phyloP scores from a whole-genome alignment of 1,140 invertebrate genomes.

The Cydia splendana region DNA sequence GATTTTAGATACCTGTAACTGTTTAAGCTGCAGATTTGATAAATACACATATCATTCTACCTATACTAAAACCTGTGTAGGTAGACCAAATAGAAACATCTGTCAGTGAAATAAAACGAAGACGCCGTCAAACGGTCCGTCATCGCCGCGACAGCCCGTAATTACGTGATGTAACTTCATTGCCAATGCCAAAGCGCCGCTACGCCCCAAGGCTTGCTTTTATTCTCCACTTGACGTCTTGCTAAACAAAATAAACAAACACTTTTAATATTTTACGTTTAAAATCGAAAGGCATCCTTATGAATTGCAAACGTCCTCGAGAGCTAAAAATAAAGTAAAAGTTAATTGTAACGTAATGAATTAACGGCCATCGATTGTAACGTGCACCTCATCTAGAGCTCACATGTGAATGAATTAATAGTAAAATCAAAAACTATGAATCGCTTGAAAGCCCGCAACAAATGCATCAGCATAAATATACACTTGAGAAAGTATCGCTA shows the following conservation, averaged over 20 bases:
- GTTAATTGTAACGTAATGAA: conserved; percentile 12
- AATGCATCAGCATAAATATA: conserved; percentile 25
- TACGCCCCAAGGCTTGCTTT: conserved; percentile 12
- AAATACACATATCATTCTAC: too few species aligned
- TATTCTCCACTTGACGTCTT: conserved; percentile 2
- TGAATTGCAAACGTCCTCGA: conserved; percentile 1
- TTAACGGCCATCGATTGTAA: neutral
- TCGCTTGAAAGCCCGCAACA: conserved; percentile 19
- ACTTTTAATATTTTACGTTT: neutral
- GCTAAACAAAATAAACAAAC: conserved; percentile 1
- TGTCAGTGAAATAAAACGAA: neutral
- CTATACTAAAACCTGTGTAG: too few species aligned
- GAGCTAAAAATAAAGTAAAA: conserved; percentile 8
- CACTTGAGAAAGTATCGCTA: conserved; percentile 30
- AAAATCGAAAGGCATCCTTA: conserved; percentile 3
- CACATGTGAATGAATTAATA: conserved; percentile 15
- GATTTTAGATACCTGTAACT: too few species aligned
- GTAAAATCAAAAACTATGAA: conserved; percentile 26
- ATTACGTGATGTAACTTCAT: conserved; percentile 23
- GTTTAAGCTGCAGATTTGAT: too few species aligned
- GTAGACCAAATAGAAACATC: neutral
- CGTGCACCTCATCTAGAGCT: neutral
- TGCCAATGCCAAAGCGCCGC: conserved; percentile 29
- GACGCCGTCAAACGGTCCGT: conserved; percentile 23
- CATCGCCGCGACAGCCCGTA: neutral